Base-by-base conservation (phyloP, 2,888 invertebrate genomes). In the Ophion slaviceki region DNA sequence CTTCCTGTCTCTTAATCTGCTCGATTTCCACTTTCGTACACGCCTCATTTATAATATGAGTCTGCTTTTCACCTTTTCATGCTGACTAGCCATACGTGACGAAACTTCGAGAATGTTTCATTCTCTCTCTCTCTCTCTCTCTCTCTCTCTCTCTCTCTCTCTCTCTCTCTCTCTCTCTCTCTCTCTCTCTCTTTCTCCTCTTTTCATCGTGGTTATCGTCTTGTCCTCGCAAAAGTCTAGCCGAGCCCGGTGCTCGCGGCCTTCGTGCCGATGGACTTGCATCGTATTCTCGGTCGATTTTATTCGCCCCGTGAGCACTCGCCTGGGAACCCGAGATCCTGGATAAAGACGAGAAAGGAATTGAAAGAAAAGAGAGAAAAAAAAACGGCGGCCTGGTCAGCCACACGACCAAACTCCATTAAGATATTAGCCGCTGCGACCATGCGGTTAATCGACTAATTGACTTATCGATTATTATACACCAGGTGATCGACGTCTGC, bases 21-120 rank as follows among this genome's bases (percentile, higher is more conserved):
- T 89, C 87, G 85, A 89, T 89, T 91, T 90, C 79, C 88, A 90
- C 90, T 90, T 90, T 89, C 88, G 74, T 88, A 87, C 88, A 90
- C 87, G 89, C 87, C 88, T 90, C 88, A 88, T 90, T 90, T 88
- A 89, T 89, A 89, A 86, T 81, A 72, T 70, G 77, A 88, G 80
- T 86, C 86, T 81, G 88, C 87, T 90, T 90, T 91, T 91, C 90
- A 89, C 88, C 87, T 86, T 86, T 89, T 89, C 86, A 85, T 88
- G 86, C 87, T 82, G 88, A 82, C 79, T 87, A 89, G 87, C 88
- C 87, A 89, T 84, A 90, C 90, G 89, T 89, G 88, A 88, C 90
- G 87, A 88, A 89, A 89, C 86, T 88, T 85, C 80, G 83, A 87
- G 83, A 87, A 89, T 87, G 89, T 77, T 80, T 80, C 59, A 71